Evolutionary conservation across 2,797 vertebrate species (phyloP), one percentile per base, ranked within the genome.

Genomic region (Vireo griseus): DNA sequence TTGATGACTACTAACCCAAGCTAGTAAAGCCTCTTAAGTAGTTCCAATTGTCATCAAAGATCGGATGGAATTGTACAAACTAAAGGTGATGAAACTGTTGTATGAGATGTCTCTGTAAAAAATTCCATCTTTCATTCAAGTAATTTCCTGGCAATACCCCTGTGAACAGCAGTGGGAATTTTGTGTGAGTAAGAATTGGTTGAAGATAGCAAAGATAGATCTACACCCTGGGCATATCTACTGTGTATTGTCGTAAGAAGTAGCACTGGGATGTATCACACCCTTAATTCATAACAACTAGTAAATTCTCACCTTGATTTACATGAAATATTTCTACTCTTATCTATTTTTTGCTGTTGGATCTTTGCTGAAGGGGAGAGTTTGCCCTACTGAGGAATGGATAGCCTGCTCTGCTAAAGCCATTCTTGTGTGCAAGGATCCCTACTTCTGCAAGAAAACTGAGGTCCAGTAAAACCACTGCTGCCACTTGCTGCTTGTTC

Each of bases 11-110:
- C 47, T 78, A 89, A 66, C 44, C 58, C 28, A 13, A 87, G 50
- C 40, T 80, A 54, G 20, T 83, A 91, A 93, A 92, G 28, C 18
- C 54, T 29, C 24, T n/a, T 81, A 84, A 93, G 69, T 75, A 72
- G 58, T 95, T 96, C 58, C 40, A 73, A 61, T 94, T 95, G 68
- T 95, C 76, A 78, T 84, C 85, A 81, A 89, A 95, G 84, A 75
- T 72, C 91, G 83, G 69, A 86, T 72, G 62, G 69, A 59, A 59
- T 33, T 90, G 93, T 81, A 88, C 40, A 90, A 88, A 94, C 62
- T 87, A 87, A 83, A 90, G 68, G 78, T 91, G 89, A 92, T 94
- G 91, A 95, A 92, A 95, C 5, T 66, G 44, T 37, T 71, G 29
- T 40, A 62, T 59, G 61, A 90, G 73, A 61, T 45, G 75, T 68